A percentile compares a stretch with the other conserved stretches of the same genome.
Conservation (phyloP, 2,888 invertebrate species). For the Lithophane semibrunnea region DNA sequence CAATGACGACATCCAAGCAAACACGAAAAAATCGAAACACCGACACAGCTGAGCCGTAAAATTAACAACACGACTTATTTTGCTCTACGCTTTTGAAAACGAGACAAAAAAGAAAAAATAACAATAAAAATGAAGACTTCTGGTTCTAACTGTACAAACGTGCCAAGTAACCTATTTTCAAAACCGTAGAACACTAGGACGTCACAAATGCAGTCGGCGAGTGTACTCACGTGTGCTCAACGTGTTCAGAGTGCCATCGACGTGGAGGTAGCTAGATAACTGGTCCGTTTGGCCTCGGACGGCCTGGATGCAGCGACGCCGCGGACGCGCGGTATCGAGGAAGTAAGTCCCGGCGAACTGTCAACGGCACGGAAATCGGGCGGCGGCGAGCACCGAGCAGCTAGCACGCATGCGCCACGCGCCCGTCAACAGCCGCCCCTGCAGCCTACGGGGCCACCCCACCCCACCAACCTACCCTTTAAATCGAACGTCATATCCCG, state of each 20-base stretch:
- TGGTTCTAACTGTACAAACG: conserved; percentile 41
- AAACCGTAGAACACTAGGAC: conserved; percentile 66
- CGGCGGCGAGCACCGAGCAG: conserved; percentile 83
- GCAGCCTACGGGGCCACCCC: conserved; percentile 78
- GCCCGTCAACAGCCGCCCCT: conserved; percentile 90
- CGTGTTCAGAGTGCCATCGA: conserved; percentile 84
- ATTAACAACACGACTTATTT: conserved; percentile 40
- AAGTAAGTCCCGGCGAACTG: conserved; percentile 91
- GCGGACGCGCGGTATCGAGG: conserved; percentile 89
- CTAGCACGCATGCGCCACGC: conserved; percentile 88
- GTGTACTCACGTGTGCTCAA: conserved; percentile 80
- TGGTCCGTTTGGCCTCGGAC: conserved; percentile 68
- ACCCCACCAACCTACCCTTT: conserved; percentile 84
- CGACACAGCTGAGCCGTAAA: conserved; percentile 59
- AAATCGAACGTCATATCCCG: conserved; percentile 90
- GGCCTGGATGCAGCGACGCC: conserved; percentile 80
- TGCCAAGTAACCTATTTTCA: conserved; percentile 63
- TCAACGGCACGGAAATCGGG: conserved; percentile 92
- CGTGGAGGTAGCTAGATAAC: conserved; percentile 71
- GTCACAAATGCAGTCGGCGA: conserved; percentile 70
- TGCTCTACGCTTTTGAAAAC: conserved; percentile 65
- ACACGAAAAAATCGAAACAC: conserved; percentile 61
- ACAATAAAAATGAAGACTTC: conserved; percentile 43
- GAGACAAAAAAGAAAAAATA: conserved; percentile 28
- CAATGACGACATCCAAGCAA: conserved; percentile 58